Conservation (phyloP, 2,888 invertebrate species). For the Mythimna lalbum region DNA sequence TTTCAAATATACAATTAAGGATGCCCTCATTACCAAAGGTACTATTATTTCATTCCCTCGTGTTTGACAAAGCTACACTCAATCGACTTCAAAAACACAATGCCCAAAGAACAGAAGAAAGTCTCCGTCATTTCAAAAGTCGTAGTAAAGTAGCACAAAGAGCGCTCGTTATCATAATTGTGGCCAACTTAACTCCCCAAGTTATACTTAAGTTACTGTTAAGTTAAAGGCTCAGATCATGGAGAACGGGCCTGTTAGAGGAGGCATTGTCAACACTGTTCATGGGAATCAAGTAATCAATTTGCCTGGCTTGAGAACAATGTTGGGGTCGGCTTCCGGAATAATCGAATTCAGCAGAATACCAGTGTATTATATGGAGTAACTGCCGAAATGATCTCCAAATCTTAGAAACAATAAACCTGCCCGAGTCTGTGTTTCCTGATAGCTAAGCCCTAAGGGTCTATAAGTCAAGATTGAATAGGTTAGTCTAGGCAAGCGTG, state of each 20-base stretch:
- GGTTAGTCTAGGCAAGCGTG: too few species aligned
- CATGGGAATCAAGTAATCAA: background rate
- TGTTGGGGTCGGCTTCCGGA: too few species aligned
- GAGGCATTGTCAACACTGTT: background rate
- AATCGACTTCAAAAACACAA: constrained; percentile 49
- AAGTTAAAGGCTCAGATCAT: constrained; percentile 23
- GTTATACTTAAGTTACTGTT: constrained; percentile 53
- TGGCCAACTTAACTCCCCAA: constrained; percentile 68
- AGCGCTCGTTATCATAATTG: constrained; percentile 76
- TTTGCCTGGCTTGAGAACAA: background rate
- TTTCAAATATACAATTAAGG: constrained; percentile 1
- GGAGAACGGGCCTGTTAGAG: background rate
- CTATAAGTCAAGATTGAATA: too few species aligned
- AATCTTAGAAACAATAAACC: background rate
- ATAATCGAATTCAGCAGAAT: background rate
- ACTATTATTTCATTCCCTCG: constrained; percentile 1
- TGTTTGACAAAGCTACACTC: constrained; percentile 33
- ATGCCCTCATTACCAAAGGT: background rate
- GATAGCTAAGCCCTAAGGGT: too few species aligned
- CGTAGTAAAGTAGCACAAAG: constrained; percentile 65
- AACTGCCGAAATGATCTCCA: background rate
- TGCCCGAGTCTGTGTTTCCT: too few species aligned
- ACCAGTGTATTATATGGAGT: background rate
- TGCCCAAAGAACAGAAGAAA: constrained; percentile 54
- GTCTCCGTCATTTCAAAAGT: constrained; percentile 50